Evolutionary conservation across 2,113 vertebrate species (phyloP).

Genomic region (Bostrychus sinensis): DNA sequence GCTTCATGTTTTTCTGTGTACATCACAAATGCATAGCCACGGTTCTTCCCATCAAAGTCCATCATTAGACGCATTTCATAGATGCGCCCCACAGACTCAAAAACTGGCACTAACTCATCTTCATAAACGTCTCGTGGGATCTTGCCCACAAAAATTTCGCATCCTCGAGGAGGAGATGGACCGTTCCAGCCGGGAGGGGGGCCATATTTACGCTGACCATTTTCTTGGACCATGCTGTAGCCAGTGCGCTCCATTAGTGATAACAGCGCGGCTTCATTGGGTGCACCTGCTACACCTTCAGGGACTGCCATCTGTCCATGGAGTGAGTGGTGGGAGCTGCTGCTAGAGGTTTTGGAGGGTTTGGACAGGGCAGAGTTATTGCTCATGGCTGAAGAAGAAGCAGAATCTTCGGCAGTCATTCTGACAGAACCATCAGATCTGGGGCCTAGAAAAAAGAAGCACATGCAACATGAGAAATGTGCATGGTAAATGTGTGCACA

Average conservation of each 20-base stretch:
- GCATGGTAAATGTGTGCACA: neutral
- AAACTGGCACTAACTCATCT: slow-evolving; percentile 95
- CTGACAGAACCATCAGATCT: slow-evolving; percentile 87
- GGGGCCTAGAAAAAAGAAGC: slow-evolving; percentile 68
- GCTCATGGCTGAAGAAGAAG: slow-evolving; percentile 89
- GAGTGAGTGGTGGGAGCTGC: slow-evolving; percentile 71
- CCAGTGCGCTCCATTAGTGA: slow-evolving; percentile 92
- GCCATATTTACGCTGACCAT: slow-evolving; percentile 94
- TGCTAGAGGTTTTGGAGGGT: slow-evolving; percentile 58
- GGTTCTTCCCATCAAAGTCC: slow-evolving; percentile 99
- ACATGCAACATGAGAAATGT: neutral
- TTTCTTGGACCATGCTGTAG: slow-evolving; percentile 95
- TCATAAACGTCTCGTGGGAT: slow-evolving; percentile 97
- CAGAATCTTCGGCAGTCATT: slow-evolving; percentile 98
- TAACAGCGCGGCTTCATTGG: slow-evolving; percentile 89
- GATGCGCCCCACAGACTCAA: slow-evolving; percentile 91
- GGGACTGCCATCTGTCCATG: slow-evolving; percentile 76
- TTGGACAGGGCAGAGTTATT: slow-evolving; percentile 76
- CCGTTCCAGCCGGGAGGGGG: slow-evolving; percentile 94
- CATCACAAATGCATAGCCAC: slow-evolving; percentile 96
- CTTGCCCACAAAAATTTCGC: slow-evolving; percentile 98
- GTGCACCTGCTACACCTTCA: slow-evolving; percentile 87
- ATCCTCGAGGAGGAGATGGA: slow-evolving; percentile 89
- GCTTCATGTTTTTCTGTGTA: slow-evolving; percentile 95
- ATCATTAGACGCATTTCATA: slow-evolving; percentile 99